Evolutionary conservation across 1,140 invertebrate genomes (phyloP), one percentile per base, ranked within the genome.

Genomic region (Brachionus koreanus): DNA sequence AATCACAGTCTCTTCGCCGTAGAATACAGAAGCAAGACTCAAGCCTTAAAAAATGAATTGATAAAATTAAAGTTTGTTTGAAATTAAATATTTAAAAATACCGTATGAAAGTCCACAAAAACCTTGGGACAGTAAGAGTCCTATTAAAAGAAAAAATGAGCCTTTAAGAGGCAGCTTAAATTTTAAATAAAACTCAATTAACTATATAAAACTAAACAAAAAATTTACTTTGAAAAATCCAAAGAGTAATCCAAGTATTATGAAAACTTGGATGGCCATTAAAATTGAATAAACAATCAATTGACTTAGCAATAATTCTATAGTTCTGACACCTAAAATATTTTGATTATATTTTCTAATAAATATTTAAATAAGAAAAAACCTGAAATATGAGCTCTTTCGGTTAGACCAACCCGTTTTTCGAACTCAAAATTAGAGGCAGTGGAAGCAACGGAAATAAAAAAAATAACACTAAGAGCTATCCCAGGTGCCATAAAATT

Each of bases 401-500:
- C 87, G 16, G 86, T 83, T 13, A 86, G 83, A 9, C 87, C 87
- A 83, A 86, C 85, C 72, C 86, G 86, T 84, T 94, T 91, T 87
- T 98, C 96, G 82, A 96, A 92, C 65, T 97, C 93, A 86, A 98
- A 92, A 1, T 93, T 92, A 9, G 95, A 93, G 3, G 95, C 95
- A n/a, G 95, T 97, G 65, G 97, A 87, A 13, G 95, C 95, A n/a
- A 96, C 94, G 25, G 95, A 94, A 89, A 97, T 91, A 91, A 97
- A 96, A 90, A 96, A 97, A 1, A 95, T 94, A 85, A 97, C 96
- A 37, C 79, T 82, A n/a, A 97, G 89, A 86, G 97, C 95, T 77
- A 97, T 93, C 84, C 95, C 95, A 49, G 95, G 95, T 39, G 95
- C 95, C 83, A 97, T 95, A 88, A 97, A 98, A 88, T 97, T 94